Base-by-base conservation (phyloP, 2,888 invertebrate genomes). In the Pristionchus maxplancki region DNA sequence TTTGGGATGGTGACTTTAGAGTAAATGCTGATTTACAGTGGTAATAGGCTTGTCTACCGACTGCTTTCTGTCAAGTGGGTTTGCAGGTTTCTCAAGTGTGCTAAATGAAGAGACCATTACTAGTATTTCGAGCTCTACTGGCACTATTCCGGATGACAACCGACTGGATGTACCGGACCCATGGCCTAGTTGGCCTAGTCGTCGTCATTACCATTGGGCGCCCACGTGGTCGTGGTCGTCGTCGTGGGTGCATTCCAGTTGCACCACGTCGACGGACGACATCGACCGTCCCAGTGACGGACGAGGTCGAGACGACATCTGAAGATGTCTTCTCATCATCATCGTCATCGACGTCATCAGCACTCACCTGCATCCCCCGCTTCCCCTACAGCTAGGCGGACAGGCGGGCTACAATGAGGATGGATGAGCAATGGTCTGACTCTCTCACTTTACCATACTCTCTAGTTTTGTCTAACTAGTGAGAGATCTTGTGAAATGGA, bases 171-270 rank as follows among this genome's bases (percentile, higher is more conserved):
- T n/a, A n/a, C n/a, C n/a, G n/a, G n/a, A n/a, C n/a, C n/a, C n/a
- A n/a, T n/a, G n/a, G n/a, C n/a, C n/a, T n/a, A n/a, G n/a, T n/a
- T n/a, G n/a, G n/a, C n/a, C n/a, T n/a, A n/a, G n/a, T n/a, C n/a
- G n/a, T n/a, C n/a, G n/a, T 58, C 5, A 58, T 44, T 28, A 78
- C 78, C 40, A 78, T 48, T 78, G 40, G 78, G 78, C 28, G 78
- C 44, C 44, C 44, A 28, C 0, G 78, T 78, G 28, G 78, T 78
- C 0, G 78, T 78, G 28, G 78, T 78, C 17, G 74, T 78, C 24
- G 78, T 78, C 4, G 78, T 78, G 4, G 78, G 17, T 40, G 44
- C 20, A 28, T 40, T 78, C n/a, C 40, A n/a, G 11, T 24, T 15
- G 17, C 78, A 78, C 28, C 48, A 78, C 17, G 17, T 11, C 1